Evolutionary conservation across 2,797 vertebrate genomes (phyloP), one percentile per base, ranked within the genome.

Genomic region (Leuciscus waleckii): DNA sequence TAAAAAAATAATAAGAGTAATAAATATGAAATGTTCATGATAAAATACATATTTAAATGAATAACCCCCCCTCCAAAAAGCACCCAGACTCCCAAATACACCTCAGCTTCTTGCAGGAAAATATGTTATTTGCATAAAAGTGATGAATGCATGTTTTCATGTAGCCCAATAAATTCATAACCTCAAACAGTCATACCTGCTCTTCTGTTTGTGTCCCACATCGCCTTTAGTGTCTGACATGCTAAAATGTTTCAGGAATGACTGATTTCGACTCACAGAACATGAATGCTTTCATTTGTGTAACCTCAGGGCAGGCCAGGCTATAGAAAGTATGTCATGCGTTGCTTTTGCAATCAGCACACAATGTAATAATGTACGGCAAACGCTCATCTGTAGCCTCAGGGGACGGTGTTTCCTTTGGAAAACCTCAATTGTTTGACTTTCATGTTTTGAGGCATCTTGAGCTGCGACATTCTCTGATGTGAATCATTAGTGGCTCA

Each of bases 61-160:
- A n/a, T n/a, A 56, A n/a, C n/a, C n/a, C 29, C 1, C 29, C 29
- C 29, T 29, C 1, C 29, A 29, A 29, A 1, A 1, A 29, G 1
- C 1, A 29, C 29, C 46, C 23, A 58, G 9, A n/a, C 10, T 17
- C 23, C 32, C 14, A 26, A 37, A 37, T 21, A 26, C 5, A 3
- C 1, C 16, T 41, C 58, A 13, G n/a, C 61, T 61, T 39, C 35
- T 39, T 49, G 29, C 13, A 39, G 21, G 56, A 54, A 81, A 56
- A 26, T 7, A 51, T 29, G 1, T 65, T 39, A 19, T 23, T 58
- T 10, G n/a, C 1, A 16, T 61, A 16, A 82, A 73, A 61, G 35
- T 73, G 69, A 82, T 74, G 39, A 73, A 73, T 82, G 51, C 2
- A 13, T 73, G 68, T 46, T 61, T 73, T 32, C 26, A 46, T 61